A percentile compares a stretch with the other conserved stretches of the same genome.
Conservation (phyloP, 2,888 invertebrate species). For the Lypha dubia region DNA sequence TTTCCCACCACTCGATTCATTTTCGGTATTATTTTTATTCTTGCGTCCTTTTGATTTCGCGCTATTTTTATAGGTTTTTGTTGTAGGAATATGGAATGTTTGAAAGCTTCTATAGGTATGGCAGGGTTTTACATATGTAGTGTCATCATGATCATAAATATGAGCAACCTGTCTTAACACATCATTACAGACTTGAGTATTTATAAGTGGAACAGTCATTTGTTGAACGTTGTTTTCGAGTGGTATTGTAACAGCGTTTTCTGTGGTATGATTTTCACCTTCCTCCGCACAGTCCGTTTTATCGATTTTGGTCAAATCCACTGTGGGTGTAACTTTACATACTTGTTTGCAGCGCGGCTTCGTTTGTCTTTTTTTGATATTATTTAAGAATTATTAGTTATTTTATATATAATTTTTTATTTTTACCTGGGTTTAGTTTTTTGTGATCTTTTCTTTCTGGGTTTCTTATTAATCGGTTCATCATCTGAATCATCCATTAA, state of each 20-base stretch:
- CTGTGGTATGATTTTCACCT: background rate
- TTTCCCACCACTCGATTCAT: slow-evolving; percentile 38
- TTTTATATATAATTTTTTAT: background rate
- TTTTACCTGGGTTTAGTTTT: slow-evolving; percentile 43
- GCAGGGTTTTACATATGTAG: slow-evolving; percentile 62
- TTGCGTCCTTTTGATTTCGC: background rate
- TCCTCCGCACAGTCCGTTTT: slow-evolving; percentile 39
- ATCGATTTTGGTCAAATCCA: slow-evolving; percentile 67
- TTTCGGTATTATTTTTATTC: slow-evolving; percentile 14
- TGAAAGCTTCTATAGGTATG: slow-evolving; percentile 68
- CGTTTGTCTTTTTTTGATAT: background rate
- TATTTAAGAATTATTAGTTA: background rate
- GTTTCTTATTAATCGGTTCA: background rate
- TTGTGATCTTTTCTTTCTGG: slow-evolving; percentile 17
- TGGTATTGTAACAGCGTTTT: background rate
- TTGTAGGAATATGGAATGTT: background rate
- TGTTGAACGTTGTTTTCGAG: background rate
- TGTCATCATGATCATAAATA: slow-evolving; percentile 53
- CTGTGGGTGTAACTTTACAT: slow-evolving; percentile 73
- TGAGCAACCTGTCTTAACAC: slow-evolving; percentile 37
- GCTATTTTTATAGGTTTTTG: background rate
- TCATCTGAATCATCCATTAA: background rate
- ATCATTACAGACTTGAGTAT: slow-evolving; percentile 1
- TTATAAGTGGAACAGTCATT: background rate
- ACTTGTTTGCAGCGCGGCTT: slow-evolving; percentile 64